Conservation (phyloP, 1,140 invertebrate genomes). For the Ganaspis sp. region DNA sequence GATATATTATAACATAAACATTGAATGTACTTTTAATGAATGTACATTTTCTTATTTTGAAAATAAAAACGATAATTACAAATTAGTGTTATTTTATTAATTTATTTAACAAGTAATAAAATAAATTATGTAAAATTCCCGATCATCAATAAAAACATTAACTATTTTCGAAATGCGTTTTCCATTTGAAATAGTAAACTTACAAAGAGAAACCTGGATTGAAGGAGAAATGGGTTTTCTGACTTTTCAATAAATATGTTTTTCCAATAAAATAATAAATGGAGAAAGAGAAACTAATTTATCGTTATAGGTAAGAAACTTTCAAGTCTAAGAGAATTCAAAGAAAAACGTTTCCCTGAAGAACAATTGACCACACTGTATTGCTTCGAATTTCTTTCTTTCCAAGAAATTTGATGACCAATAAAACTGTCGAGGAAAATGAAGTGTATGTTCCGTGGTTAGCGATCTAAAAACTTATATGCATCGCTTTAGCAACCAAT, state of each 20-base stretch:
- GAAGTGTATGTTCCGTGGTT: constrained; percentile 10
- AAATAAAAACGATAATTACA: no score
- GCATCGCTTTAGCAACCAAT: not conserved
- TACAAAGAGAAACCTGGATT: not conserved
- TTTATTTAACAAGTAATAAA: no score
- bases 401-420: constrained; percentile 25
- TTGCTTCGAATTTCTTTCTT: constrained; percentile 28
- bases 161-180: not conserved
- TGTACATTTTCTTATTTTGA: no score
- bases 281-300: constrained; percentile 5
- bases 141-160: no score
- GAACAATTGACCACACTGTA: not conserved
- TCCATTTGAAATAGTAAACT: not conserved
- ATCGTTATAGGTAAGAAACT: constrained; percentile 7
- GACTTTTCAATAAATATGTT: constrained; percentile 1
- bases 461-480: not conserved
- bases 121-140: no score
- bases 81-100: no score
- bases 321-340: not conserved
- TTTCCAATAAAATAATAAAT: constrained; percentile 15
- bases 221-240: not conserved
- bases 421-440: constrained; percentile 25
- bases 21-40: no score
- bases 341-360: constrained; percentile 12
- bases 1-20: no score